These are phyloP conservation scores for Eumacrocentrus americanus DNA, from an alignment of 2,888 invertebrate genomes.

Conservation along the genomic window DNA sequence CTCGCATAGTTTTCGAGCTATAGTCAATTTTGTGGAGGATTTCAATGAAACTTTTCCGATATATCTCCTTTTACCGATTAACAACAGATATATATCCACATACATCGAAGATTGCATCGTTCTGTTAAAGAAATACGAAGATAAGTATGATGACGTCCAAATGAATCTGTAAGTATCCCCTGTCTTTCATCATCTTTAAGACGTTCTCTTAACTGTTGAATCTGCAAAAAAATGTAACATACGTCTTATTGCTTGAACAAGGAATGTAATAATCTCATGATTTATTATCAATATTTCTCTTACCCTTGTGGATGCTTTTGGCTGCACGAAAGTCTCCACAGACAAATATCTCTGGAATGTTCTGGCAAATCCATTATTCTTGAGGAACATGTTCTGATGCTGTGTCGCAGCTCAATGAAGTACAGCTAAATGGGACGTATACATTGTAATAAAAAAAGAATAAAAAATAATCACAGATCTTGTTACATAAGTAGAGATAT, in stretches of 20 bases:
- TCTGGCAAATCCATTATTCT: conserved; percentile 12
- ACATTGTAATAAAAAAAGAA: background rate
- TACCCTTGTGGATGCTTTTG: conserved; percentile 32
- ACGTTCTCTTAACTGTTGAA: conserved; percentile 45
- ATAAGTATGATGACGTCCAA: conserved; percentile 89
- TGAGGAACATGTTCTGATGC: conserved; percentile 24
- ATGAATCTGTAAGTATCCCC: conserved; percentile 73
- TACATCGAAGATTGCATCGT: conserved; percentile 95
- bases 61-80: too few species aligned
- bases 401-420: background rate
- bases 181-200: conserved; percentile 36
- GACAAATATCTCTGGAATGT: conserved; percentile 24
- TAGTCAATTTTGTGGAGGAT: too few species aligned
- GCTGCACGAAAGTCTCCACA: conserved; percentile 14
- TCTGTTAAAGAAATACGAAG: conserved; percentile 95
- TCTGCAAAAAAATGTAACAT: conserved; percentile 44
- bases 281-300: background rate
- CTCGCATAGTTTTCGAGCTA: too few species aligned
- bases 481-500: background rate
- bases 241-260: background rate
- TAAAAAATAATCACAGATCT: background rate
- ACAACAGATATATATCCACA: too few species aligned
- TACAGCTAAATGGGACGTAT: background rate
- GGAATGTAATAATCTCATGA: background rate
- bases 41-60: too few species aligned